Percentiles rank a stretch among this genome's conserved stretches.
phyloP scores from a whole-genome alignment of 2,888 invertebrate genomes.

The Ichneumoninae sp. region DNA sequence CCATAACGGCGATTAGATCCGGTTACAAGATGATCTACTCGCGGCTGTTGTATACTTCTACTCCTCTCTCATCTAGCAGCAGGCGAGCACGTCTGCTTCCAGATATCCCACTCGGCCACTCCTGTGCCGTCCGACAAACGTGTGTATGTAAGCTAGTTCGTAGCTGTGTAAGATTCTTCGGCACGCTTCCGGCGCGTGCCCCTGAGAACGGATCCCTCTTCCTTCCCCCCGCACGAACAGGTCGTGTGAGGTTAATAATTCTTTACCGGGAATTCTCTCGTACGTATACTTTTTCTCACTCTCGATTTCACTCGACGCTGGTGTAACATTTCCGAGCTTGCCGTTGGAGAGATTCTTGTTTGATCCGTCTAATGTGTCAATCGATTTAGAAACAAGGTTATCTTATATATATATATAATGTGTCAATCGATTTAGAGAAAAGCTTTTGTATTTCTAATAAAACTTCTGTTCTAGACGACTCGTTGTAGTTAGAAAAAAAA shows the following conservation, averaged over 20 bases:
- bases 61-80: conserved; percentile 45
- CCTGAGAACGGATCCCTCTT: conserved; percentile 49
- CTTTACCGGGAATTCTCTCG: conserved; percentile 41
- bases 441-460: not conserved
- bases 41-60: conserved; percentile 18
- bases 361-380: not conserved
- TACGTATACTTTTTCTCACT: conserved; percentile 10
- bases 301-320: conserved; percentile 10
- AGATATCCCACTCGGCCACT: conserved; percentile 43
- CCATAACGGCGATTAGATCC: conserved; percentile 64
- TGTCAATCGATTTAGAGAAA: not conserved
- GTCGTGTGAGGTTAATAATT: conserved; percentile 59
- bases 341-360: not conserved
- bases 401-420: too few species aligned
- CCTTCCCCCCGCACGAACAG: conserved; percentile 33
- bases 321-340: conserved; percentile 8
- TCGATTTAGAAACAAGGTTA: not conserved
- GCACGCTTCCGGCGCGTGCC: conserved; percentile 68
- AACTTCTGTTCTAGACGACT: not conserved
- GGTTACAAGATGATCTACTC: conserved; percentile 60
- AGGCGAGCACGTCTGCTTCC: conserved; percentile 47
- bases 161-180: conserved; percentile 62
- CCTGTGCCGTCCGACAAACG: conserved; percentile 33
- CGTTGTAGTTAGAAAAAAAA: not conserved
- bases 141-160: not conserved